phyloP scores from a whole-genome alignment of 2,888 invertebrate species.

The Mactromeris polynyma region DNA sequence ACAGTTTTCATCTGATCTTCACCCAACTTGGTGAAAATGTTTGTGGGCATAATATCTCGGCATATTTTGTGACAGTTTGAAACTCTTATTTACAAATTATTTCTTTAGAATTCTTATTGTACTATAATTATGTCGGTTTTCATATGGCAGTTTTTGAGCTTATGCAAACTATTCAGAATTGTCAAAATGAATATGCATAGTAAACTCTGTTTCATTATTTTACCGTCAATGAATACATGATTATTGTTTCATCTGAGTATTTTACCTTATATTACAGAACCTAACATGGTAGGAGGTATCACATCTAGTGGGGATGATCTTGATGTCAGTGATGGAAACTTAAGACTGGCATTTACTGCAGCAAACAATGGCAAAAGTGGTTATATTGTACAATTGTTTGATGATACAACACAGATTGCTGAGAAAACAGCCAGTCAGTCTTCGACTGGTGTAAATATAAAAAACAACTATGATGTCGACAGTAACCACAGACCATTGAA shows the following conservation, averaged over 20 bases:
- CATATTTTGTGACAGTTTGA: too few relatives aligned
- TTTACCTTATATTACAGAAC: conserved; percentile 28
- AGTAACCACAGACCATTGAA: not conserved
- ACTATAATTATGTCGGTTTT: too few relatives aligned
- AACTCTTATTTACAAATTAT: too few relatives aligned
- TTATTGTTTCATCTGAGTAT: not conserved
- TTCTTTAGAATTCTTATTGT: too few relatives aligned
- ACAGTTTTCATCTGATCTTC: too few relatives aligned
- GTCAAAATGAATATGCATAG: too few relatives aligned
- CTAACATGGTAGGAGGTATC: conserved; percentile 20
- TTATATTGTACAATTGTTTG: conserved; percentile 14
- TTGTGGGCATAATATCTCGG: too few relatives aligned
- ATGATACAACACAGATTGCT: not conserved
- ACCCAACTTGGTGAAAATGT: too few relatives aligned
- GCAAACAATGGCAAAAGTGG: conserved; percentile 16
- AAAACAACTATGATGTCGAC: not conserved
- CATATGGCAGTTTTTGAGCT: too few relatives aligned
- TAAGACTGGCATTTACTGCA: conserved; percentile 5
- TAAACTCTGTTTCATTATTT: too few relatives aligned
- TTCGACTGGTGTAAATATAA: not conserved
- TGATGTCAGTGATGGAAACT: not conserved
- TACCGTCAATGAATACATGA: too few relatives aligned
- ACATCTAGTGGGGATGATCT: conserved; percentile 19
- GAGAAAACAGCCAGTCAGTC: not conserved
- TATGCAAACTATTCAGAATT: too few relatives aligned